Evolutionary conservation across 2,113 vertebrate species (phyloP), one percentile per base, ranked within the genome.

Genomic region (Morone chrysops): DNA sequence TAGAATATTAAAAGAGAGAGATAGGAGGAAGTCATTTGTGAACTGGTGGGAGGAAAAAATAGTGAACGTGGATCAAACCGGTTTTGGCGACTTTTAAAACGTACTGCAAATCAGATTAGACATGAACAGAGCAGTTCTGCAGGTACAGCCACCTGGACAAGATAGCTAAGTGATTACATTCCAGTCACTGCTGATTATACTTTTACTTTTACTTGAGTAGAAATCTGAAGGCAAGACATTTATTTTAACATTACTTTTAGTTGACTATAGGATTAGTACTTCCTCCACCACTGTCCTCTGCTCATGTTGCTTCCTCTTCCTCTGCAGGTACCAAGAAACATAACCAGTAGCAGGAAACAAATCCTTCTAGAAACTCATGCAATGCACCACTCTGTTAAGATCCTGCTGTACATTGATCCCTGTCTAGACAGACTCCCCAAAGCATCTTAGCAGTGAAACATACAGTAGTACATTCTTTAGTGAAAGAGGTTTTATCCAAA

Each of bases 321-420:
- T 25, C 59, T 82, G 12, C 81, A 92, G 90, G 69, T 84, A 79
- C 36, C 75, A 91, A 10, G 70, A 92, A 71, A 86, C 70, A 4
- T 92, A 91, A 59, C 56, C 66, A 25, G 54, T 2, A n/a, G 69
- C 61, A 50, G 43, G 17, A 0, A 17, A 22, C 66, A 67, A 41
- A 76, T 63, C 51, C 45, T 50, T 63, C 8, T 1, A 70, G 54
- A 71, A 83, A 18, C 16, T 51, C 45, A 36, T 47, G 48, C 22
- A 48, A 47, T 41, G 25, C 54, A 40, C 40, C 59, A 8, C 20
- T 59, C 31, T 68, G 36, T 65, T 60, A 22, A 53, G 50, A 84
- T 45, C 63, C 40, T 10, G 70, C 56, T 41, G n/a, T 22, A 18
- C 57, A 45, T n/a, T 80, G 54, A 72, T 65, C 61, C 12, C 61